Evolutionary conservation across 1,140 invertebrate genomes (phyloP), one percentile per base, ranked within the genome.

Genomic region (Halesus radiatus): DNA sequence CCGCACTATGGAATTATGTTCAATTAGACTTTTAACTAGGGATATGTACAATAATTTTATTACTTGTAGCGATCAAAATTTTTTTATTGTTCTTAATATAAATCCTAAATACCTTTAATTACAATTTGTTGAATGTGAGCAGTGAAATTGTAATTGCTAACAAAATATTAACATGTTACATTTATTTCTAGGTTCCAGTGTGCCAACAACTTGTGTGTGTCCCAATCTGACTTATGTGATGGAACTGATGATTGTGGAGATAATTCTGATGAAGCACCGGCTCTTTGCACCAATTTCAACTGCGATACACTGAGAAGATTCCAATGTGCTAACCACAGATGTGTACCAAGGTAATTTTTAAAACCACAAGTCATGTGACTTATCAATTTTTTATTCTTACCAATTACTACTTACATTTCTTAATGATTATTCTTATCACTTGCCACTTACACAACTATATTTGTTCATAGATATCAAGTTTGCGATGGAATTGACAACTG

Each of bases 401-500:
- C 26, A 2, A 29, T 29, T 29, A 3, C 26, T 5, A 29, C 26
- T 5, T 29, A 29, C 26, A 5, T 29, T 29, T 3, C 5, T 29
- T 29, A 0, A 45, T 7, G 1, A 45, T 1, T 45, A 70, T 5
- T n/a, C 15, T 6, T 45, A 70, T 1, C 45, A 20, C 13, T 74
- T 32, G 45, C 26, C 37, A 13, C 37, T 45, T 45, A 45, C 10
- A 3, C 20, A 22, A 60, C 10, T 29, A 3, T 66, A 20, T 60
- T 80, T 72, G 32, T 62, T 54, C n/a, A 10, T 80, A 90, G 89
- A 79, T 89, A 90, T 84, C 88, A 89, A 84, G 88, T 90, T n/a
- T 97, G 96, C 87, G 95, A 98, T 87, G 94, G 95, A 5, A 88
- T 95, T 3, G 95, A 98, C 87, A 96, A 98, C 86, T 99, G 98